A percentile compares a stretch with the other conserved stretches of the same genome.
These are phyloP conservation scores for Kryptolebias marmoratus DNA, from an alignment of 2,113 vertebrate species.

Conservation along the genomic window DNA sequence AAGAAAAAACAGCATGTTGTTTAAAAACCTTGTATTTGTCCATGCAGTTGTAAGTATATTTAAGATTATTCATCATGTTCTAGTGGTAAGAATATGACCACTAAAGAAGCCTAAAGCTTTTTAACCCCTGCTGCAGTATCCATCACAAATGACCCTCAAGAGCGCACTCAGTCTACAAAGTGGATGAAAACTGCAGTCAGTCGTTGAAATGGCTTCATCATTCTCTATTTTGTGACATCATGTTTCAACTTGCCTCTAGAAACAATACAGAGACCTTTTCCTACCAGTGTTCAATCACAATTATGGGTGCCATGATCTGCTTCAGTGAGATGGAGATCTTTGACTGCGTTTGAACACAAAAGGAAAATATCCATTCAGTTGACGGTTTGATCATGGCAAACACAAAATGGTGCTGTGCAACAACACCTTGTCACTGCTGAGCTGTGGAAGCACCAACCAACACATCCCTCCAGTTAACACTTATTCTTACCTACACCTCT, in stretches of 20 bases:
- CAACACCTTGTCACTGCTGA: slow-evolving; percentile 8
- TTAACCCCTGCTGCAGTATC: slow-evolving; percentile 51
- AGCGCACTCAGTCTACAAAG: slow-evolving; percentile 42
- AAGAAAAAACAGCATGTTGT: too few species aligned
- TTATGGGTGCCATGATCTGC: slow-evolving; percentile 30
- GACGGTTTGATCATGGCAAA: slow-evolving; percentile 16
- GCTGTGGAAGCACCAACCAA: slow-evolving; percentile 15
- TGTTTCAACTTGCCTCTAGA: slow-evolving; percentile 31
- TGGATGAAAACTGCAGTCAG: slow-evolving; percentile 43
- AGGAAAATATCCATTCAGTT: slow-evolving; percentile 12
- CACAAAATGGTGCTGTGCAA: slow-evolving; percentile 18
- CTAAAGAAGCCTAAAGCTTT: slow-evolving; percentile 50
- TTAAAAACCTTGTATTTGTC: not conserved
- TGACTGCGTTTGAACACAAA: slow-evolving; percentile 15
- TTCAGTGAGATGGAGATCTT: slow-evolving; percentile 17
- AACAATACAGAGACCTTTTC: slow-evolving; percentile 31
- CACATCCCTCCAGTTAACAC: slow-evolving; percentile 16
- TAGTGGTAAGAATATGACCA: slow-evolving; percentile 52
- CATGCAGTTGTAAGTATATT: slow-evolving; percentile 44
- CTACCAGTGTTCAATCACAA: slow-evolving; percentile 25
- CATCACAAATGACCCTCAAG: slow-evolving; percentile 56
- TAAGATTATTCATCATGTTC: slow-evolving; percentile 41
- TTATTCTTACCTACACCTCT: slow-evolving; percentile 26
- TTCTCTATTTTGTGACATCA: slow-evolving; percentile 40
- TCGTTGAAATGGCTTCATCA: slow-evolving; percentile 46